Evolutionary conservation across 1,140 invertebrate species (phyloP), one percentile per base, ranked within the genome.

Genomic region (Neodiprion pinetum): DNA sequence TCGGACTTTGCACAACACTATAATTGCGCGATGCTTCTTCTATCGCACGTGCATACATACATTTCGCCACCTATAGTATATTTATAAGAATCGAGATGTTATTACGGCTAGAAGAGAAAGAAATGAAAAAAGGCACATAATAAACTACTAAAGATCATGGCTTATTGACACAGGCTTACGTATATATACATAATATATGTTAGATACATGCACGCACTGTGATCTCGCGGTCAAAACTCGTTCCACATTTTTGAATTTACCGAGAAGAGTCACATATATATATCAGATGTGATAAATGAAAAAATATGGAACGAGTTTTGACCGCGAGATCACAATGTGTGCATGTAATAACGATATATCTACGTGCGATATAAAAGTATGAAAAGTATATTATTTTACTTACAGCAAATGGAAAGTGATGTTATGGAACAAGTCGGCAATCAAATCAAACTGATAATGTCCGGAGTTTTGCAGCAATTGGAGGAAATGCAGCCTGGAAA

Each of bases 381-480:
- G 17, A 14, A 49, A 11, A 14, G 40, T 40, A n/a, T 40, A 14
- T 49, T 48, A 49, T 48, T 49, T 14, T 21, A 17, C 11, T 0
- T 65, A 5, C 17, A 85, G 84, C 78, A 80, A 75, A 76, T 84
- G 8, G 77, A 70, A 23, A 68, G 82, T 8, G 74, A 81, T 10
- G 50, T 79, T 47, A n/a, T 82, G 49, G 77, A 78, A 9, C 71
- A 79, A 23, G 48, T 84, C 0, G 75, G 72, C 21, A 70, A 75
- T 4, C 69, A 70, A 49, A 74, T 84, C 50, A 77, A 81, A 40
- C 72, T 78, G 0, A 78, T 84, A 79, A 77, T 83, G 65, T 75
- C 79, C 7, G 81, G 84, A 8, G 48, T 82, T 11, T 21, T 80
- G 9, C 72, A 76, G 1, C 77, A 11, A 40, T 48, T 81, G 14